These are phyloP conservation scores for Macroramphosus scolopax DNA, from an alignment of 2,797 vertebrate genomes.

Conservation along the genomic window DNA sequence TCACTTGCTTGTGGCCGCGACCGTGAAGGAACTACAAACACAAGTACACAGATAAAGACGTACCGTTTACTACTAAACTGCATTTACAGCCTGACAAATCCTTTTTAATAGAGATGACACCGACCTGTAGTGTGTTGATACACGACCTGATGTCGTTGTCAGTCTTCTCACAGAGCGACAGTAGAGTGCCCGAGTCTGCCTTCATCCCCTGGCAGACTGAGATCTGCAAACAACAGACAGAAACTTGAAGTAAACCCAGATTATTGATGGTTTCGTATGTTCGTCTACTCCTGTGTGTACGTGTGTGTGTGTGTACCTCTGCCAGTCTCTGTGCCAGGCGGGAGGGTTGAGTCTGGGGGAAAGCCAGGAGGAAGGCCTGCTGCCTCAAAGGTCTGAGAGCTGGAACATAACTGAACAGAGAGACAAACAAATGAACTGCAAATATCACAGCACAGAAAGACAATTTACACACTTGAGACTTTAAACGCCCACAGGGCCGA, in stretches of 20 bases:
- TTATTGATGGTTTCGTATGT: neutral
- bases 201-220: constrained; percentile 82
- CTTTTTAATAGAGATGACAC: neutral
- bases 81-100: no score
- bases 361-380: constrained; percentile 86
- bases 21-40: constrained; percentile 87
- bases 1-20: constrained; percentile 84
- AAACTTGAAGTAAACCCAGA: neutral
- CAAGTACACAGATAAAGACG: constrained; percentile 3
- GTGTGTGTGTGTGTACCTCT: constrained; percentile 76
- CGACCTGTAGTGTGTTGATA: constrained; percentile 93
- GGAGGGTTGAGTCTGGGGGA: constrained; percentile 86
- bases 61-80: no score
- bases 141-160: constrained; percentile 94
- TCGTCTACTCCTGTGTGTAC: neutral
- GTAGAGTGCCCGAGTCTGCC: constrained; percentile 79
- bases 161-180: constrained; percentile 89
- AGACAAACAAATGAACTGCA: neutral
- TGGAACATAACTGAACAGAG: constrained; percentile 81
- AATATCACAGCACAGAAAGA: no score
- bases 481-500: no score
- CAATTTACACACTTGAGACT: neutral
- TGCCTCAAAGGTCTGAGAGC: constrained; percentile 88
- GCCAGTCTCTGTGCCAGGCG: constrained; percentile 88
- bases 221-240: constrained; percentile 67